Evolutionary conservation across 2,797 vertebrate species (phyloP).

Genomic region (Poeciliopsis gracilis): DNA sequence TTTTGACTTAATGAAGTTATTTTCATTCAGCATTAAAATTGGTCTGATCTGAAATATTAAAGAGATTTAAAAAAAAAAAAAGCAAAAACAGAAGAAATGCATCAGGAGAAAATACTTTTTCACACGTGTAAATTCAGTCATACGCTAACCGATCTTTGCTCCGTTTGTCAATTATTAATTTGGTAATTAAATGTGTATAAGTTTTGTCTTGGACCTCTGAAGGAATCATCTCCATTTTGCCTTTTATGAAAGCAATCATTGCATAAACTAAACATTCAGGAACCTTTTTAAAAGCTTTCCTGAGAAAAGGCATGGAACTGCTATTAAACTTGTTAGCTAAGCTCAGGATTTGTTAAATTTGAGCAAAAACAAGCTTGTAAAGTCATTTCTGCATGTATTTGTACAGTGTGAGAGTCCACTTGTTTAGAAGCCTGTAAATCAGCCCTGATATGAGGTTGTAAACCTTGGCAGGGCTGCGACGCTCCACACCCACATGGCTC

Average conservation of each 20-base stretch:
- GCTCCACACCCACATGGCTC: constrained; percentile 15
- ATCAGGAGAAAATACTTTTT: not conserved
- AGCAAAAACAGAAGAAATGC: not conserved
- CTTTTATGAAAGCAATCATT: not conserved
- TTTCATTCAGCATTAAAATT: not conserved
- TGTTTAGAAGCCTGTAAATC: constrained; percentile 46
- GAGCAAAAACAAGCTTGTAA: constrained; percentile 48
- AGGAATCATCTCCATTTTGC: not conserved
- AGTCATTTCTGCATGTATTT: constrained; percentile 36
- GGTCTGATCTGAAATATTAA: not conserved
- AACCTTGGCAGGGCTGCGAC: constrained; percentile 54
- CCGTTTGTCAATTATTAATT: not conserved
- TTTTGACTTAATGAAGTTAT: not conserved
- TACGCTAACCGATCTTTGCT: not conserved
- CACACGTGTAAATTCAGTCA: not conserved
- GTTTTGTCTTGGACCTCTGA: not conserved
- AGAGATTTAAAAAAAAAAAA: not conserved
- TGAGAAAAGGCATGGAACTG: not conserved
- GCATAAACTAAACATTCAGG: not conserved
- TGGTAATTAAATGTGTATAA: not conserved
- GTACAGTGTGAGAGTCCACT: constrained; percentile 40
- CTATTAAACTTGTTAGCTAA: not conserved
- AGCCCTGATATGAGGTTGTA: constrained; percentile 48
- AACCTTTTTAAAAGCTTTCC: not conserved
- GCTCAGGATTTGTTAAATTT: constrained; percentile 14